These are phyloP conservation scores for Mesorhabditis spiculigera DNA, from an alignment of 2,888 invertebrate species.

Conservation along the genomic window DNA sequence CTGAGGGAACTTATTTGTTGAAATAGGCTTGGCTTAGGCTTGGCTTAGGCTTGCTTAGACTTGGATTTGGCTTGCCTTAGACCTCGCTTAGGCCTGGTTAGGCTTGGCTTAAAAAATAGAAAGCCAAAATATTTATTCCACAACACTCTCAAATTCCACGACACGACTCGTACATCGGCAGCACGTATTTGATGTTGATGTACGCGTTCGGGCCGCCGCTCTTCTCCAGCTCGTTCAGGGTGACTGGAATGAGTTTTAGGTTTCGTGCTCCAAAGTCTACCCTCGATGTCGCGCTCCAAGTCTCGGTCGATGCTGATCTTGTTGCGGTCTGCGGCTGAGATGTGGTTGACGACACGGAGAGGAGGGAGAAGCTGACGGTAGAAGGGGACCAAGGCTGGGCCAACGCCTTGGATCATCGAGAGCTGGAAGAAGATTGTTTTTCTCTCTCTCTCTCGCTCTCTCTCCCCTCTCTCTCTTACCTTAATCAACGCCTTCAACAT, in stretches of 20 bases:
- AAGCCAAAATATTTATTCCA: too few species aligned
- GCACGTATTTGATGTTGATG: slow-evolving; percentile 95
- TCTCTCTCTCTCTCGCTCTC: neutral
- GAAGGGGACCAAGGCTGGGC: slow-evolving; percentile 92
- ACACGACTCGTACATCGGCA: slow-evolving; percentile 91
- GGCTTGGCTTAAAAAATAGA: too few species aligned
- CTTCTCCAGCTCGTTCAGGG: slow-evolving; percentile 81
- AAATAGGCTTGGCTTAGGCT: too few species aligned
- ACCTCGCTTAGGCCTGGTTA: too few species aligned
- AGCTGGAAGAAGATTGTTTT: slow-evolving; percentile 4
- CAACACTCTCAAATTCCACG: slow-evolving; percentile 14
- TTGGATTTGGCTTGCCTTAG: too few species aligned
- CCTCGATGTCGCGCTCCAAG: slow-evolving; percentile 1
- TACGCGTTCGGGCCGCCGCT: slow-evolving; percentile 93
- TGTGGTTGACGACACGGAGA: slow-evolving; percentile 68
- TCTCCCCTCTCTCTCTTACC: slow-evolving; percentile 16
- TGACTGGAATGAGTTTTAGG: slow-evolving; percentile 20
- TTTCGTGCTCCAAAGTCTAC: neutral
- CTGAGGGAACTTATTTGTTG: too few species aligned
- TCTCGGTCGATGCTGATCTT: neutral
- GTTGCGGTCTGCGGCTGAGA: neutral
- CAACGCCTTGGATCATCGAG: slow-evolving; percentile 69
- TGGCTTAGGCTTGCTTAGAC: too few species aligned
- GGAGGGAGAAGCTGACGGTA: slow-evolving; percentile 88
- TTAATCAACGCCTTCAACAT: slow-evolving; percentile 32